These are phyloP conservation scores for Conus ventricosus DNA, from an alignment of 1,140 invertebrate genomes.

Conservation along the genomic window DNA sequence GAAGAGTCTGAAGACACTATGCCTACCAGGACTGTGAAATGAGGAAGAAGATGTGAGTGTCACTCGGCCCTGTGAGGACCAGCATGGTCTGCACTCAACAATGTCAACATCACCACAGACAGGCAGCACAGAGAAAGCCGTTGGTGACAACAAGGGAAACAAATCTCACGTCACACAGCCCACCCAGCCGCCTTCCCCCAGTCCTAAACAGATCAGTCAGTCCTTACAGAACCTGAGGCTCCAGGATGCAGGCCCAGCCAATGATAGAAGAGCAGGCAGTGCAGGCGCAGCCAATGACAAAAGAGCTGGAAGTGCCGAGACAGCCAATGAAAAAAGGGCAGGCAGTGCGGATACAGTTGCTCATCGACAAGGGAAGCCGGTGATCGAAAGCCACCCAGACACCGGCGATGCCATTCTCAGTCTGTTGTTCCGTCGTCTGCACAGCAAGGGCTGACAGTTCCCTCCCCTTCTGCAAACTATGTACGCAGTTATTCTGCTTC, in stretches of 20 bases:
- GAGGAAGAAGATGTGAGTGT: too few species aligned
- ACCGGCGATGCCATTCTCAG: conserved; percentile 32
- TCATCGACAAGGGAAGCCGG: not conserved
- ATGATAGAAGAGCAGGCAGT: not conserved
- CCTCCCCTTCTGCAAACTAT: not conserved
- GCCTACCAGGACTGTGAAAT: too few species aligned
- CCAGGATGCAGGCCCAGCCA: not conserved
- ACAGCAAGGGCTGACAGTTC: not conserved
- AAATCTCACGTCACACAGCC: not conserved
- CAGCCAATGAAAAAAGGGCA: not conserved
- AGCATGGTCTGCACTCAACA: too few species aligned
- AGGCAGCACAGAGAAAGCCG: not conserved
- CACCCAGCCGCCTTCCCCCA: not conserved
- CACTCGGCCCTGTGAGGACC: too few species aligned
- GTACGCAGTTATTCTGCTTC: conserved; percentile 1
- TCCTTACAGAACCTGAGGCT: not conserved
- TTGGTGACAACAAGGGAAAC: not conserved
- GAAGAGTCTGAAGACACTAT: too few species aligned
- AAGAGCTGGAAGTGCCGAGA: not conserved
- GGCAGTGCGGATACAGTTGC: not conserved
- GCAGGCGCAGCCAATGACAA: not conserved
- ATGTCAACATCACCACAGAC: too few species aligned
- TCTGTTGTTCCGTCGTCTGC: conserved; percentile 2
- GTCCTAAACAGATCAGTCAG: not conserved
- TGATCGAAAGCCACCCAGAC: not conserved